Conservation (phyloP, 2,797 vertebrate genomes). For the Sebastes nivosus region DNA sequence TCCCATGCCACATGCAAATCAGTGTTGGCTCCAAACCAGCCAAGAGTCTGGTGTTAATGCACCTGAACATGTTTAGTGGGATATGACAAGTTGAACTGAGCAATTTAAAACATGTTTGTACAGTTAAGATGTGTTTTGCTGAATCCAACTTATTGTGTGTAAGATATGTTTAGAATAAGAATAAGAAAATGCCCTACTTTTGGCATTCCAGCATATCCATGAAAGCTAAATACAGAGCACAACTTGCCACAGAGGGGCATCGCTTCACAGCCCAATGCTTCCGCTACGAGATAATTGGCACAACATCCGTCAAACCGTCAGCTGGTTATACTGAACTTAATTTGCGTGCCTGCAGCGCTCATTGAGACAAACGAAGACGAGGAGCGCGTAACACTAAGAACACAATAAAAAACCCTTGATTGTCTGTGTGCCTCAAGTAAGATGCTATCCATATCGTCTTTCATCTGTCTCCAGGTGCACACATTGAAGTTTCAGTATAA, state of each 20-base stretch:
- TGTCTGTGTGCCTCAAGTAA: not conserved
- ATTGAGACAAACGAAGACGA: conserved; percentile 64
- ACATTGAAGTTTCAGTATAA: not conserved
- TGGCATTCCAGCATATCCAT: not conserved
- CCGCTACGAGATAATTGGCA: conserved; percentile 50
- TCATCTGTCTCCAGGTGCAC: conserved; percentile 4
- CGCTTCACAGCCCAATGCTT: conserved; percentile 62
- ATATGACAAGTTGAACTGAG: too few species aligned
- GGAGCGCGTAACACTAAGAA: conserved; percentile 19
- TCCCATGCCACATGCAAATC: too few species aligned
- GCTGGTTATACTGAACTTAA: conserved; percentile 33
- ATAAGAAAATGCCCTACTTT: not conserved
- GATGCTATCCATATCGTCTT: not conserved
- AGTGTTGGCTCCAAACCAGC: too few species aligned
- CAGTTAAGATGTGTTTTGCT: not conserved
- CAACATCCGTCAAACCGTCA: conserved; percentile 57
- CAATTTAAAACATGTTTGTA: not conserved
- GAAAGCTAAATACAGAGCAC: conserved; percentile 11
- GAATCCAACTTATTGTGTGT: too few species aligned
- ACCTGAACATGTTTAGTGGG: too few species aligned
- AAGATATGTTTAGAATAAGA: not conserved
- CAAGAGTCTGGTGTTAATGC: too few species aligned
- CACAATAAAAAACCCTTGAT: conserved; percentile 7
- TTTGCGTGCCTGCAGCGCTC: conserved; percentile 35
- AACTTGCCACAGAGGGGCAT: conserved; percentile 26